phyloP scores from a whole-genome alignment of 2,888 invertebrate species.

The Troglohyphantes excavatus region DNA sequence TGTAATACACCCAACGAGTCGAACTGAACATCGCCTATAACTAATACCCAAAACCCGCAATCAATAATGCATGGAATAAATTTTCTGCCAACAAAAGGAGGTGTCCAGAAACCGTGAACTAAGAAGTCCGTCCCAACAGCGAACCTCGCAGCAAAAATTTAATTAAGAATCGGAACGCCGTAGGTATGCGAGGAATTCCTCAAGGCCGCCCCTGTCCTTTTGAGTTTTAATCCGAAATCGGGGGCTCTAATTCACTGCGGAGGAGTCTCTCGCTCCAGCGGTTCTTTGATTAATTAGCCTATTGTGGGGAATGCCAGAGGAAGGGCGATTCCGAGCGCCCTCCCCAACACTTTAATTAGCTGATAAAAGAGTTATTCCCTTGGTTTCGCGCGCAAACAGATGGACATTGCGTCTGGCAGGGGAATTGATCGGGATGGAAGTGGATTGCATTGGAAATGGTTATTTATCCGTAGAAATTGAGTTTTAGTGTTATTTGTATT shows the following conservation, averaged over 20 bases:
- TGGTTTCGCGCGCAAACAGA: not conserved
- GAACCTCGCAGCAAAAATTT: constrained; percentile 38
- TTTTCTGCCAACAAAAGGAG: constrained; percentile 19
- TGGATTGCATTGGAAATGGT: not conserved
- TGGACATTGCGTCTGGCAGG: not conserved
- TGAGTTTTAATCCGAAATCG: constrained; percentile 35
- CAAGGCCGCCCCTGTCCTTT: not conserved
- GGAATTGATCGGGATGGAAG: not conserved
- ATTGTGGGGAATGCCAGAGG: constrained; percentile 26
- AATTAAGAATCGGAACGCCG: constrained; percentile 39
- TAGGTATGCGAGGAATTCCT: constrained; percentile 56
- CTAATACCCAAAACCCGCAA: not conserved
- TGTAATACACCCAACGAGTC: not conserved
- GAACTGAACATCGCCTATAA: not conserved
- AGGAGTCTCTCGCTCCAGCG: constrained; percentile 15
- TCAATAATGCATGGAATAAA: constrained; percentile 35
- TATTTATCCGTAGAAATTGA: no score
- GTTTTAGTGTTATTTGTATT: no score
- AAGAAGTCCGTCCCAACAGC: not conserved
- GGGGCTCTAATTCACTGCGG: constrained; percentile 31
- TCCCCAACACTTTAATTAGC: not conserved
- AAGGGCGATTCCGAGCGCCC: not conserved
- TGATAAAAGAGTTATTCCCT: not conserved
- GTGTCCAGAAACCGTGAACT: not conserved
- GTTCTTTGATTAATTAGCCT: constrained; percentile 43